A percentile compares a stretch with the other conserved stretches of the same genome.
Evolutionary conservation across 2,888 invertebrate species (phyloP).

Genomic region (Odontothrips loti): DNA sequence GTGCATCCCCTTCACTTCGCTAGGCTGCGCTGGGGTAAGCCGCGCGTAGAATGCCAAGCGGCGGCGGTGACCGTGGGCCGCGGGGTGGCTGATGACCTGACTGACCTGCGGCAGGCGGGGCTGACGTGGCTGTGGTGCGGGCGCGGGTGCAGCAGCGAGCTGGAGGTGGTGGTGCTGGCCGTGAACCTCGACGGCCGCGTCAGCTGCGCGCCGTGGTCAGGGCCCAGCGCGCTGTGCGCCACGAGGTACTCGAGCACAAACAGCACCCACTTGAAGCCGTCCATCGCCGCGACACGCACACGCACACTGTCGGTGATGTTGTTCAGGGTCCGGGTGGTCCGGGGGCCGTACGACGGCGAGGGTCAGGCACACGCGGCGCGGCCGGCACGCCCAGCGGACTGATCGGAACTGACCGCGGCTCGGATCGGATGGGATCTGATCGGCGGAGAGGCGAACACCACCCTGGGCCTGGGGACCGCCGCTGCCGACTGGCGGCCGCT

Average conservation of each 20-base stretch:
- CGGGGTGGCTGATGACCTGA: neutral
- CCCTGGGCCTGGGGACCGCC: too few species aligned
- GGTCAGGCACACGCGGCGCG: neutral
- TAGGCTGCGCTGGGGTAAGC: neutral
- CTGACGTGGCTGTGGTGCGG: neutral
- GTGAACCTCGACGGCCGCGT: neutral
- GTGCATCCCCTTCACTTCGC: too few species aligned
- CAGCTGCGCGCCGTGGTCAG: neutral
- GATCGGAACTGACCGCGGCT: neutral
- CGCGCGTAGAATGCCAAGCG: neutral
- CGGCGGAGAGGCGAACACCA: too few species aligned
- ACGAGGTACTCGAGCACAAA: conserved; percentile 22
- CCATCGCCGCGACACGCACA: neutral
- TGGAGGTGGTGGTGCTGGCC: neutral
- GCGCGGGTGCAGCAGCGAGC: neutral
- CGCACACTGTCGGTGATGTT: too few species aligned
- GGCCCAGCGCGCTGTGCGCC: neutral
- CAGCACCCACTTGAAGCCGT: conserved; percentile 20
- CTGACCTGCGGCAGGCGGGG: neutral
- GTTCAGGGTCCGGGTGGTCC: neutral
- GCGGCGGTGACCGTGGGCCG: neutral
- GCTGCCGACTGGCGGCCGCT: too few species aligned
- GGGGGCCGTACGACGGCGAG: neutral
- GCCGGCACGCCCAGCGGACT: neutral
- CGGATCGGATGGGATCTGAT: too few species aligned